A percentile compares a stretch with the other conserved stretches of the same genome.
Evolutionary conservation across 2,888 invertebrate species (phyloP).

Genomic region (Eristalinus sepulchralis): DNA sequence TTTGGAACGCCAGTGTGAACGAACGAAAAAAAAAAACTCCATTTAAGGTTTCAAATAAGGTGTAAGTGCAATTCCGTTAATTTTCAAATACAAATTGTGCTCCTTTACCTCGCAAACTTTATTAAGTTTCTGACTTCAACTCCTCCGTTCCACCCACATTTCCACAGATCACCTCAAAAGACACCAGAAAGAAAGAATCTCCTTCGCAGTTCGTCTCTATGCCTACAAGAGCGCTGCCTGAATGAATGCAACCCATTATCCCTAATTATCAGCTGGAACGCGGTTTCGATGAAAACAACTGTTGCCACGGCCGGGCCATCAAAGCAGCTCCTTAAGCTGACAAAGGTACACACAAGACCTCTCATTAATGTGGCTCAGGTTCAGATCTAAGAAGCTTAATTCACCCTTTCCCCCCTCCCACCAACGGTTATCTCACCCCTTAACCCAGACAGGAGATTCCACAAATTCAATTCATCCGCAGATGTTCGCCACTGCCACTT

Average conservation of each 20-base stretch:
- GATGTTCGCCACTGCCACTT: slow-evolving; percentile 9
- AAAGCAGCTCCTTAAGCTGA: neutral
- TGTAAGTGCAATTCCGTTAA: no score
- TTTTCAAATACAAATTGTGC: no score
- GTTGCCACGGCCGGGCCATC: neutral
- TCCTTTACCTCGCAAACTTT: no score
- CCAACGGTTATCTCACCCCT: neutral
- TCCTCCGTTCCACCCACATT: no score
- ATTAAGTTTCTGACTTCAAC: no score
- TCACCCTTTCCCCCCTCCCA: neutral
- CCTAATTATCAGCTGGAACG: neutral
- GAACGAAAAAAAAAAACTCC: no score
- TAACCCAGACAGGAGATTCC: neutral
- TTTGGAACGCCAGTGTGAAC: no score
- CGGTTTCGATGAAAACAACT: neutral
- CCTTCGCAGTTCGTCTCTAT: no score
- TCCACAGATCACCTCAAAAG: no score
- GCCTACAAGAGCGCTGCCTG: neutral
- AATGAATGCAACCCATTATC: neutral
- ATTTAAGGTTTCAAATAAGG: no score
- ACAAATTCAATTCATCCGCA: slow-evolving; percentile 17
- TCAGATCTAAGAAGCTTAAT: neutral
- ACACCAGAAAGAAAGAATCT: no score
- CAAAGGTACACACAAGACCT: neutral
- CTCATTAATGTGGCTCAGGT: neutral